Percentiles rank a stretch among this genome's conserved stretches.
phyloP scores from a whole-genome alignment of 53 echinoderm and acorn worm genomes.

The Temnopleurus reevesii region DNA sequence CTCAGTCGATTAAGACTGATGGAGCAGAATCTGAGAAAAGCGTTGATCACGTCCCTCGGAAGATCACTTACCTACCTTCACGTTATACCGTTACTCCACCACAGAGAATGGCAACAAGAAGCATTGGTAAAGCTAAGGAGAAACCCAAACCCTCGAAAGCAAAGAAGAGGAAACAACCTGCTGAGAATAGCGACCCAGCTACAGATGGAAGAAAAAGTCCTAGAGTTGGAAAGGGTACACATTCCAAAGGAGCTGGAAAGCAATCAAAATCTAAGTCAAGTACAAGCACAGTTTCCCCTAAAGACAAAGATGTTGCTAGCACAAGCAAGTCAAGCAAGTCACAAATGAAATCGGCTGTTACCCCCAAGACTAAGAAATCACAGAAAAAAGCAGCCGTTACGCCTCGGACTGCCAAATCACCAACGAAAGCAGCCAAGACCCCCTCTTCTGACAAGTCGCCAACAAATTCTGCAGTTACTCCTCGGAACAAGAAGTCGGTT shows the following conservation, averaged over 20 bases:
- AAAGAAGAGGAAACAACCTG: background rate
- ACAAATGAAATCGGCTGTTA: background rate
- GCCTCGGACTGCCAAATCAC: background rate
- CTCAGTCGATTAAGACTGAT: background rate
- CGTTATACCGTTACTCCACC: background rate
- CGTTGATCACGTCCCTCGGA: background rate
- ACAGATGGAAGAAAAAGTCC: background rate
- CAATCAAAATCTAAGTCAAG: background rate
- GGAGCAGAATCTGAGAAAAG: background rate
- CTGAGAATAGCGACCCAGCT: background rate
- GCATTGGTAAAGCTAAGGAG: background rate
- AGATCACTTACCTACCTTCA: background rate
- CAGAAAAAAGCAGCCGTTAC: background rate
- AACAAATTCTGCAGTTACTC: background rate
- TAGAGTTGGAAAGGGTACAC: background rate
- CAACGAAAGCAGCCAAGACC: background rate
- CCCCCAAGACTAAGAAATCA: background rate
- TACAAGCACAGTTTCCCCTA: background rate
- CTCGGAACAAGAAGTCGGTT: background rate
- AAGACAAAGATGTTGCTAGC: background rate
- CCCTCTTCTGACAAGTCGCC: too few relatives aligned
- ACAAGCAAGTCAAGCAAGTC: background rate
- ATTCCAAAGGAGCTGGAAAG: too few relatives aligned
- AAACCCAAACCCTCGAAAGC: background rate
- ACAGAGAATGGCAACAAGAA: background rate